Evolutionary conservation across 2,797 vertebrate species (phyloP).

Genomic region (Microctenopoma stevenorrisi): DNA sequence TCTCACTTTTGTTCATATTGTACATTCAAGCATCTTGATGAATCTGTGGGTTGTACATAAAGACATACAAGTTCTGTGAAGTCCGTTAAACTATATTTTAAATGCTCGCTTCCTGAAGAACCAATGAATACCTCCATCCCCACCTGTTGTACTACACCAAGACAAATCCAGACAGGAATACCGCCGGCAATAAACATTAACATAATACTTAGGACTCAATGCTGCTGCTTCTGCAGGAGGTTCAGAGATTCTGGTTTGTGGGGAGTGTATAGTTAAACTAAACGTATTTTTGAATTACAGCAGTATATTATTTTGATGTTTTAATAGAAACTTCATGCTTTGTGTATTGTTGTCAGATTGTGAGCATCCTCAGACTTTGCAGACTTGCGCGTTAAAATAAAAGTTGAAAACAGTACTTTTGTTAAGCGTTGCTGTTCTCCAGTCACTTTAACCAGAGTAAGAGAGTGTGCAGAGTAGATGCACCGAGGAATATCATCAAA

Average conservation of each 20-base stretch:
- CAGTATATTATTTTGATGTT: too few species aligned
- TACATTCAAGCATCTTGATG: slow-evolving; percentile 36
- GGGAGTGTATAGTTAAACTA: too few species aligned
- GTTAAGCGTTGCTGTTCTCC: not conserved
- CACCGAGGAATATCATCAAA: too few species aligned
- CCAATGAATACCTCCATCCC: slow-evolving; percentile 1
- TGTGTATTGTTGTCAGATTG: too few species aligned
- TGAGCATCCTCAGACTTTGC: too few species aligned
- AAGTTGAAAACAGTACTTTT: too few species aligned
- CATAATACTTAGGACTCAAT: slow-evolving; percentile 39
- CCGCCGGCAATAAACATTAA: slow-evolving; percentile 42
- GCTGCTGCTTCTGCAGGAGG: slow-evolving; percentile 13
- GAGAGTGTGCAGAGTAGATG: not conserved
- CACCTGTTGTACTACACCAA: slow-evolving; percentile 31
- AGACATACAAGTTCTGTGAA: slow-evolving; percentile 17
- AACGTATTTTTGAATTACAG: too few species aligned
- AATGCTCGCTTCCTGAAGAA: slow-evolving; percentile 9
- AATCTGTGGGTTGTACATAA: slow-evolving; percentile 23
- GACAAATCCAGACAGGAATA: slow-evolving; percentile 37
- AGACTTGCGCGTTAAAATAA: too few species aligned
- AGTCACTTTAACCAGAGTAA: too few species aligned
- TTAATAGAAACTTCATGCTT: too few species aligned
- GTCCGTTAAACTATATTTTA: slow-evolving; percentile 18
- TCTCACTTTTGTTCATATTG: slow-evolving; percentile 30
- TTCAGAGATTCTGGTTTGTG: slow-evolving; percentile 18